Percentiles rank a stretch among this genome's conserved stretches.
Evolutionary conservation across 2,113 vertebrate genomes (phyloP).

Genomic region (Cranoglanis bouderius): DNA sequence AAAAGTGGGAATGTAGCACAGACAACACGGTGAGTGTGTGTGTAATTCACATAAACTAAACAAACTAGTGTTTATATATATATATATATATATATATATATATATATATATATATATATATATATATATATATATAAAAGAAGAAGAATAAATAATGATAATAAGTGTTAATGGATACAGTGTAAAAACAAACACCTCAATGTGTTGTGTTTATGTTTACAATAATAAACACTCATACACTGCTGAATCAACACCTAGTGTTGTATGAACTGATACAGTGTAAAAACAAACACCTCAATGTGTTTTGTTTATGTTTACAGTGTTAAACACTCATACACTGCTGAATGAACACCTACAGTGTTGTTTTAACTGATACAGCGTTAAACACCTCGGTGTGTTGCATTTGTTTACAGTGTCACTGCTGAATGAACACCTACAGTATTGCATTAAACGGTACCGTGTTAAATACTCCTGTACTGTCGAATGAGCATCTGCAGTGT

Average conservation of each 20-base stretch:
- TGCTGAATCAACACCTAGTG: background rate
- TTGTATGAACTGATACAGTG: background rate
- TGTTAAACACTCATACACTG: background rate
- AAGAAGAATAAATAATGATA: background rate
- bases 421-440: background rate
- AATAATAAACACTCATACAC: background rate
- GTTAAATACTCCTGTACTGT: background rate
- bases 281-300: background rate
- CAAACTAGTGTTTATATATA: background rate
- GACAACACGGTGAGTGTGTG: constrained; percentile 22
- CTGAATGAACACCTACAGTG: background rate
- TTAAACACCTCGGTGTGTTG: no score
- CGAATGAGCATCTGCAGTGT: background rate
- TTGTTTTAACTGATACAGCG: background rate
- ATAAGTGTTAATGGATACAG: background rate
- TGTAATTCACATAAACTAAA: background rate
- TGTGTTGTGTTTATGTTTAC: background rate
- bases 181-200: background rate
- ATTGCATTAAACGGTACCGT: background rate
- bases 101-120: background rate
- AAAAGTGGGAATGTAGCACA: background rate
- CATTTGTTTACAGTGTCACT: no score
- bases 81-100: no score
- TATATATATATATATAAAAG: no score
- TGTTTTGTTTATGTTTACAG: background rate